Percentiles rank a stretch among this genome's conserved stretches.
These are phyloP conservation scores for Bryconaethiops microstoma DNA, from an alignment of 2,797 vertebrate species.

Conservation along the genomic window DNA sequence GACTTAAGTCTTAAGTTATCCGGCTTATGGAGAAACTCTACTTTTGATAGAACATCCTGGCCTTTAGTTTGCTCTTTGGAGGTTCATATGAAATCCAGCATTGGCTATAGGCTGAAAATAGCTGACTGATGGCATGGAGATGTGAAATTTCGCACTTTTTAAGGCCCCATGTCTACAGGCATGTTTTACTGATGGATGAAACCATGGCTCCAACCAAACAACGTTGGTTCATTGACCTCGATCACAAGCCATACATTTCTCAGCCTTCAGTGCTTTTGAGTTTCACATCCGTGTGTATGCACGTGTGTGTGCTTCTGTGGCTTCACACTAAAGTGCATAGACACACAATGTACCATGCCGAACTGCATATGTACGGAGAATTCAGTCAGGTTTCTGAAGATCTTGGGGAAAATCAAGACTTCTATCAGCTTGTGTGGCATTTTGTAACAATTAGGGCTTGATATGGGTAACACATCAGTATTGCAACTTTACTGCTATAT, in stretches of 20 bases:
- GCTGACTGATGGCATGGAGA: not conserved
- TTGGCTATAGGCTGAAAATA: not conserved
- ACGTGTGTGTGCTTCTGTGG: not conserved
- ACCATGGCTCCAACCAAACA: not conserved
- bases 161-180: not conserved
- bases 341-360: no score
- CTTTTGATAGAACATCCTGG: not conserved
- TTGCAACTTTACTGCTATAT: no score
- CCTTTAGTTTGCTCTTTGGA: not conserved
- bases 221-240: not conserved
- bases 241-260: not conserved
- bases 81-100: not conserved
- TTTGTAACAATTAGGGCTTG: no score
- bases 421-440: no score
- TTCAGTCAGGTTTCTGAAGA: no score
- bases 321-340: not conserved
- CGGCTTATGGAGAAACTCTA: not conserved
- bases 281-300: constrained; percentile 39
- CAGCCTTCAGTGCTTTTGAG: not conserved
- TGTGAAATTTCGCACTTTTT: not conserved
- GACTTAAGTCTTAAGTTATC: not conserved
- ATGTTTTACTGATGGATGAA: not conserved
- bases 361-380: no score
- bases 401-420: no score
- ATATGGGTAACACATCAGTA: no score